Base-by-base conservation (phyloP, 2,888 invertebrate species). In the Agelastica alni region DNA sequence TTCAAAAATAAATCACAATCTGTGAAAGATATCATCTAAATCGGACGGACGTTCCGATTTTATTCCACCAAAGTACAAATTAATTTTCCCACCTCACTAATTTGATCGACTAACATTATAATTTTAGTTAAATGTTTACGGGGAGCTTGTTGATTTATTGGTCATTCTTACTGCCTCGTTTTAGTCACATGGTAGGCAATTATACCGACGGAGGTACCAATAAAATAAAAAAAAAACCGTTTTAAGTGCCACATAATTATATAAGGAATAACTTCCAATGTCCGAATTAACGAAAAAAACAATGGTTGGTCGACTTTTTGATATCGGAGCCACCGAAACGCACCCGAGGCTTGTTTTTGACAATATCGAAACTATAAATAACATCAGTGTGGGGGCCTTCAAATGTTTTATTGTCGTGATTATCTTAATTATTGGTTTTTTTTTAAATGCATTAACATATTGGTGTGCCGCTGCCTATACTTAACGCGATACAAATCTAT, bases 381-480 rank as follows among this genome's bases (percentile, higher is more conserved):
- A 70, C 65, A 58, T 53, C 56, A 56, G 60, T 61, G 58, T 61
- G 67, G 61, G n/a, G 62, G 65, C 64, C 65, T 69, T 62, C 63
- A 69, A 70, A 70, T 68, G 69, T 69, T 71, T 70, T 71, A 71
- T 72, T 74, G 67, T 69, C 66, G 67, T 68, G 70, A 73, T 74
- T 74, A 74, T 74, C 74, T 74, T 74, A 75, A 74, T 74, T 73
- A 71, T 70, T 71, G 69, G 69, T 70, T 70, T 72, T 70, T 69
- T 69, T 68, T 69, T 56, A 59, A 61, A 60, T 64, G 67, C 70
- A 73, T 73, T 72, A 73, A 71, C 71, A 72, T 72, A 71, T 69
- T 71, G 45, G 34, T 69, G 64, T 42, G 56, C 58, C 41, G 58
- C 60, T 58, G 58, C 55, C 62, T 64, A 55, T 66, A 66, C 58